These are phyloP conservation scores for Amia ocellicauda DNA, from an alignment of 2,113 vertebrate genomes.

Conservation along the genomic window DNA sequence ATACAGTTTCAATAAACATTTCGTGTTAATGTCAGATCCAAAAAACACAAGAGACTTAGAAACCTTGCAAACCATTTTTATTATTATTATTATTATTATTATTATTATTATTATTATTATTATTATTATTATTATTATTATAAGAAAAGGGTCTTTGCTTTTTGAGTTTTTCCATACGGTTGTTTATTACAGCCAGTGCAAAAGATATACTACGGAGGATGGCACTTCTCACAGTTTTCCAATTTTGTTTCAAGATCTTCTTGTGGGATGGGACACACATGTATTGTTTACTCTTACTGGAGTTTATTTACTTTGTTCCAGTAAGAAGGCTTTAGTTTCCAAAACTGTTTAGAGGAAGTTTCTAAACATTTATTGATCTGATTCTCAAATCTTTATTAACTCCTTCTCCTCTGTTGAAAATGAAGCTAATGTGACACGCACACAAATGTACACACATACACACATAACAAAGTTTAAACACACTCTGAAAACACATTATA, in stretches of 20 bases:
- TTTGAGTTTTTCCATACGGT: conserved; percentile 22
- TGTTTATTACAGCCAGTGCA: conserved; percentile 29
- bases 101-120: no score
- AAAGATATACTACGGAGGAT: conserved; percentile 24
- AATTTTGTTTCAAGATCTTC: conserved; percentile 18
- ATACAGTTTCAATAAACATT: not conserved
- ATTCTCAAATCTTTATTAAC: not conserved
- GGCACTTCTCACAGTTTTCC: conserved; percentile 22
- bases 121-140: no score
- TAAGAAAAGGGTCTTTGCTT: conserved; percentile 1
- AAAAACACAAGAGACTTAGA: not conserved
- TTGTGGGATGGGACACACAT: conserved; percentile 31
- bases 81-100: no score
- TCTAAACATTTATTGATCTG: conserved; percentile 32
- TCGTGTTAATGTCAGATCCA: not conserved
- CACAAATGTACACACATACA: no score
- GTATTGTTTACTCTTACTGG: conserved; percentile 29
- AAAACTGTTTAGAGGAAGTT: conserved; percentile 30
- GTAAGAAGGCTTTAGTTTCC: conserved; percentile 20
- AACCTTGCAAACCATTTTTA: conserved; percentile 6
- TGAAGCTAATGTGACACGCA: not conserved
- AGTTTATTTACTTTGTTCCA: conserved; percentile 27
- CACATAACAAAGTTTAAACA: no score
- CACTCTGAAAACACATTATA: no score
- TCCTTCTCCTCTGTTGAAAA: not conserved